phyloP scores from a whole-genome alignment of 92 coral and sea anemone species.

The Paragorgia papillata region DNA sequence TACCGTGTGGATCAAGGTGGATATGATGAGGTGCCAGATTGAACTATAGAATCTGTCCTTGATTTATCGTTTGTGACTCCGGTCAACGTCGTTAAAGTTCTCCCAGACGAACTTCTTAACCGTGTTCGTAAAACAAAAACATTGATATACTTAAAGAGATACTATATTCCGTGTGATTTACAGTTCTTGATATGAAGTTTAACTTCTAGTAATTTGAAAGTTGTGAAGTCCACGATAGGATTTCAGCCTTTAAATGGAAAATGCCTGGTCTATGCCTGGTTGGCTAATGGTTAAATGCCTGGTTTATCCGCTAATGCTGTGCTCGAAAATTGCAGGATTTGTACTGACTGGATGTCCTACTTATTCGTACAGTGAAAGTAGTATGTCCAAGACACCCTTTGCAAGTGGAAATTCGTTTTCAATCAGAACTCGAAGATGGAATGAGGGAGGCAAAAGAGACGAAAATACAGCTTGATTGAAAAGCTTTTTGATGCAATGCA shows the following conservation, averaged over 20 bases:
- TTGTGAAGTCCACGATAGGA: neutral
- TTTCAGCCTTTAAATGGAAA: neutral
- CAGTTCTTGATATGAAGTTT: conserved; percentile 30
- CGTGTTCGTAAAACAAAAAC: conserved; percentile 15
- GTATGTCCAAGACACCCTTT: no score
- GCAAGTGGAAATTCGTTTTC: no score
- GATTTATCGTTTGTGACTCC: neutral
- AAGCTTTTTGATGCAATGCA: neutral
- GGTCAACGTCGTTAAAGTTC: neutral
- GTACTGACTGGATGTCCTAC: no score
- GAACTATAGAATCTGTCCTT: neutral
- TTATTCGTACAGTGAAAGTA: no score
- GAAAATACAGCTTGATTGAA: neutral
- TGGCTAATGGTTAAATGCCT: no score
- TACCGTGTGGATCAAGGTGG: conserved; percentile 10
- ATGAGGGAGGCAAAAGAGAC: neutral
- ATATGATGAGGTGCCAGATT: neutral
- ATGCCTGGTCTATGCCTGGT: neutral
- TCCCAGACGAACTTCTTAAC: neutral
- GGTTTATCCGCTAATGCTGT: neutral
- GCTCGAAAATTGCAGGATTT: no score
- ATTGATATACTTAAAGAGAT: neutral
- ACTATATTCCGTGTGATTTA: conserved; percentile 7
- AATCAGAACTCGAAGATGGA: neutral
- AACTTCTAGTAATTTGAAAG: conserved; percentile 20